Conservation (phyloP, 2,113 vertebrate genomes). For the Phrynocephalus versicolor region DNA sequence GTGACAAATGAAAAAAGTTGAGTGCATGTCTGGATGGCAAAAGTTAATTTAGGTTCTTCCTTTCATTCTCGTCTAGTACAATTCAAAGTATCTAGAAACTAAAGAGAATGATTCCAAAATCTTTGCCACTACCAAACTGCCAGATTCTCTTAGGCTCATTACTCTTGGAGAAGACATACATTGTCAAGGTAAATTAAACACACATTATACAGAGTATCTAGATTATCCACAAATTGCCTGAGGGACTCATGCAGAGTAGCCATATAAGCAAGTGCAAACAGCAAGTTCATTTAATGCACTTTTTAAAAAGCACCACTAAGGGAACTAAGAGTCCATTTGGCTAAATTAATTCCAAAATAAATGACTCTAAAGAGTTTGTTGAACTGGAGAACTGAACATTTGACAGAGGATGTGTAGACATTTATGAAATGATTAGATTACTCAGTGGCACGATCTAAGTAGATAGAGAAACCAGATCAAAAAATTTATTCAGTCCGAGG, state of each 20-base stretch:
- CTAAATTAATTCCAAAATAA: constrained; percentile 1
- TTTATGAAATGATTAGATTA: constrained; percentile 5
- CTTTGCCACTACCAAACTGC: background rate
- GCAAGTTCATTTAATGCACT: background rate
- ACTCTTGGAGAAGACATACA: background rate
- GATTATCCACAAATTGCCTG: background rate
- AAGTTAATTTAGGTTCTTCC: background rate
- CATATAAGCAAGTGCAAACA: background rate
- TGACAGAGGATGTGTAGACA: background rate
- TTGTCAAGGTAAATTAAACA: constrained; percentile 3
- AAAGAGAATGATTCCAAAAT: background rate
- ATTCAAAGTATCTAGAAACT: background rate
- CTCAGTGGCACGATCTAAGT: background rate
- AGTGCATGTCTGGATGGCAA: background rate
- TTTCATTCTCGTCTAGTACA: background rate
- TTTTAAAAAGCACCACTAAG: background rate
- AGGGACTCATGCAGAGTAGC: background rate
- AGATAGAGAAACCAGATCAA: background rate
- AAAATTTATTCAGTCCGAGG: background rate
- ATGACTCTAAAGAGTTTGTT: background rate
- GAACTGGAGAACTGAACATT: background rate
- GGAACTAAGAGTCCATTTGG: background rate
- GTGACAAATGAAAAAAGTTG: background rate
- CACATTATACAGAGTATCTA: background rate
- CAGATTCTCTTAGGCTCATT: background rate